Evolutionary conservation across 2,888 invertebrate genomes (phyloP), one percentile per base, ranked within the genome.

Genomic region (Carpatolechia fugitivella): DNA sequence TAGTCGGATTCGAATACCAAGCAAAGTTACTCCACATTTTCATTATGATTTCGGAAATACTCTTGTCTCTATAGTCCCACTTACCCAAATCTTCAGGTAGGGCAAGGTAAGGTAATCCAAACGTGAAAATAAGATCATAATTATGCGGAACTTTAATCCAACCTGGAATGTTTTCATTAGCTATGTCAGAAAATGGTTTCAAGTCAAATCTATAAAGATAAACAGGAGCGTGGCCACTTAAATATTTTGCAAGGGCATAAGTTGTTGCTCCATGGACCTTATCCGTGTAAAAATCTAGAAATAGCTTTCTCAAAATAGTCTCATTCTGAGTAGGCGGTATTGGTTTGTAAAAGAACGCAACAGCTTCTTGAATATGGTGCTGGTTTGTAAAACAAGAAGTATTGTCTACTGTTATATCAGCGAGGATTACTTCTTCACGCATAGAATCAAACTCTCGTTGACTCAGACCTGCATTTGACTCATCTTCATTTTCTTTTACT

Each of bases 61-160:
- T 93, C 72, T 95, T 96, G 76, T 96, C 96, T 52, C 93, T 91
- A 52, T 91, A 91, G 68, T 95, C 94, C 96, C 96, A 96, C 69
- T 93, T 93, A 30, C 90, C 87, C 51, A 91, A 83, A 60, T 92
- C 91, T 61, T 91, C 89, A 1, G 92, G 88, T 35, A 91, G 79
- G 5, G 91, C 91, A 91, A 94, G 92, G 76, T 95, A 93, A 0
- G 96, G 96, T 68, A 96, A 90, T 0, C 96, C 96, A 92, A 96
- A 96, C 5, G 95, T 92, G 73, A 95, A 96, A 49, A 96, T 94
- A 60, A 96, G 90, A 77, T 96, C 96, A 64, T 93, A 95, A 77
- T 95, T 93, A 74, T 96, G 96, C 0, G 96, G 95, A 0, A 96
- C 96, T 14, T 93, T 92, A 0, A 95, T 92, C 96, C 96, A 96